A percentile compares a stretch with the other conserved stretches of the same genome.
These are phyloP conservation scores for Tragelaphus buxtoni DNA, from an alignment of 2,113 vertebrate species.

Conservation along the genomic window DNA sequence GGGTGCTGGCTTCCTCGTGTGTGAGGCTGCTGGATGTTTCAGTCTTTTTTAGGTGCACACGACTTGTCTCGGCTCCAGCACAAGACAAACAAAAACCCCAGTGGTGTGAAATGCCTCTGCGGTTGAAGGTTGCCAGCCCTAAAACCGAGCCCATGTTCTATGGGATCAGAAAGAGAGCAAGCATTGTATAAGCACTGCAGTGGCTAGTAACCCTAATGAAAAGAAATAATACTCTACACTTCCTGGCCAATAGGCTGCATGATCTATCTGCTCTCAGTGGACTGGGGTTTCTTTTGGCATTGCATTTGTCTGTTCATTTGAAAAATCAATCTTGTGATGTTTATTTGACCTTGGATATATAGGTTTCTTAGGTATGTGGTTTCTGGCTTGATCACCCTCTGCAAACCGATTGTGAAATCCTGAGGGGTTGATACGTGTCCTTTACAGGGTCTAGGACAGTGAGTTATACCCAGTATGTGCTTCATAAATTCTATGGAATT, in stretches of 20 bases:
- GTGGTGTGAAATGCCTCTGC: neutral
- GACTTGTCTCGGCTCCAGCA: neutral
- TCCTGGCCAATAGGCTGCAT: neutral
- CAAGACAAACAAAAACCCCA: neutral
- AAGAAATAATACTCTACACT: neutral
- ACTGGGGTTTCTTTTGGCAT: neutral
- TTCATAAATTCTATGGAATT: neutral
- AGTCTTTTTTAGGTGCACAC: no score
- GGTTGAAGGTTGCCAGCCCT: neutral
- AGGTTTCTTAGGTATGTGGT: neutral
- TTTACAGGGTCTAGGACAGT: neutral
- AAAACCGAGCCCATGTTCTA: neutral
- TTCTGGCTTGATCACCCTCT: neutral
- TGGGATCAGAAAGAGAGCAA: neutral
- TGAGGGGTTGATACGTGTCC: neutral
- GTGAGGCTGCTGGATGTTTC: rapidly evolving
- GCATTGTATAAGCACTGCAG: neutral
- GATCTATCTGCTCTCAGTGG: neutral
- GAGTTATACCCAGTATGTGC: no score
- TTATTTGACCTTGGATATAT: neutral
- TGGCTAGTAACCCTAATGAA: no score
- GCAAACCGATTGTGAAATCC: neutral
- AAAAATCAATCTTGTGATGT: neutral
- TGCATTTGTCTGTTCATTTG: neutral
- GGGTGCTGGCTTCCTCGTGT: rapidly evolving